phyloP scores from a whole-genome alignment of 2,113 vertebrate genomes.

The Elachura formosa region DNA sequence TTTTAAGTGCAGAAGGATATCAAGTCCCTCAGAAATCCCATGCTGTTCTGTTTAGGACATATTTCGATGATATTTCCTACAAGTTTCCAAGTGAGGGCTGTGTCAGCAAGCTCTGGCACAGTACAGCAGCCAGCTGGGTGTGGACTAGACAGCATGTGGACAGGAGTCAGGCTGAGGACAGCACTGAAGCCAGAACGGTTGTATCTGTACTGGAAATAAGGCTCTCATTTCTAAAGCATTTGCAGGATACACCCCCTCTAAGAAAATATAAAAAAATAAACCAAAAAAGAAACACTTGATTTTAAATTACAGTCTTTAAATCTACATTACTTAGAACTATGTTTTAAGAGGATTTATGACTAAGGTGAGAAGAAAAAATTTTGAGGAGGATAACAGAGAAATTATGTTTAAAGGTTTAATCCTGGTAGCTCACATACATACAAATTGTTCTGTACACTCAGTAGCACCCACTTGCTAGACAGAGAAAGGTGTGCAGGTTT shows the following conservation, averaged over 20 bases:
- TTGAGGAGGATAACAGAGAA: not conserved
- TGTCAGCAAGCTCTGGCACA: not conserved
- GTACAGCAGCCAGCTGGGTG: not conserved
- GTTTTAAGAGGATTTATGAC: not conserved
- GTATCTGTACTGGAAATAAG: conserved; percentile 8
- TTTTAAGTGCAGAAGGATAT: not conserved
- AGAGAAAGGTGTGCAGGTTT: not conserved
- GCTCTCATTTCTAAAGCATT: conserved; percentile 3
- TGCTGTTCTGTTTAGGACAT: not conserved
- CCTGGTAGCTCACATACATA: not conserved
- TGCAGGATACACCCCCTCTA: not conserved
- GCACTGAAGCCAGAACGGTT: not conserved
- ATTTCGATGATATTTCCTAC: conserved; percentile 11
- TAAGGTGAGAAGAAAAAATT: not conserved
- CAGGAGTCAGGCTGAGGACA: conserved; percentile 7
- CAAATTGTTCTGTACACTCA: not conserved
- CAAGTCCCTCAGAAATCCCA: not conserved
- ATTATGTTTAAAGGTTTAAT: not conserved
- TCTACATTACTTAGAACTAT: not conserved
- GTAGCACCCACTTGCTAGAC: not conserved
- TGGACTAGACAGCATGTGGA: not conserved
- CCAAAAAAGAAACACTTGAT: not conserved
- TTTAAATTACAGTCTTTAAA: not conserved
- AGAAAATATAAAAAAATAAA: not conserved
- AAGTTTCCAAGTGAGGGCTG: not conserved